These are phyloP conservation scores for Pristionchus entomophagus DNA, from an alignment of 2,888 invertebrate species.

Conservation along the genomic window DNA sequence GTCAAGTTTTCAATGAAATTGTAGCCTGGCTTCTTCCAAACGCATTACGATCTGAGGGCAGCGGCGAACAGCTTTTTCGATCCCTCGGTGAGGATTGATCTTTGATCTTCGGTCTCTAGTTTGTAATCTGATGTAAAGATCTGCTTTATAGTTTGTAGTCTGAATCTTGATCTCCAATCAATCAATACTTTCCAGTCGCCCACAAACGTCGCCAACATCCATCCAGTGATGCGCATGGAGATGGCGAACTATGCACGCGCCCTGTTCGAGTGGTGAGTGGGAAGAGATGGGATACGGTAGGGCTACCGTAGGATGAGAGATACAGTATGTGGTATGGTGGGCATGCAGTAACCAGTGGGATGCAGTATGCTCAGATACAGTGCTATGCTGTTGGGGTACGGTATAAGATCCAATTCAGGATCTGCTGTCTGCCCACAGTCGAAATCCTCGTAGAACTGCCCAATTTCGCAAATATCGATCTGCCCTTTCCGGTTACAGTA, in stretches of 20 bases:
- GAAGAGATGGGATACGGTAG: no score
- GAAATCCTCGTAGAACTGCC: not conserved
- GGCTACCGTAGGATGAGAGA: no score
- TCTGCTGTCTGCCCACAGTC: slow-evolving; percentile 23
- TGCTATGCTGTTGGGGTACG: no score
- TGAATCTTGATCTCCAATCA: not conserved
- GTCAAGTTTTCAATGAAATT: no score
- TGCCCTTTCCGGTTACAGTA: slow-evolving; percentile 35
- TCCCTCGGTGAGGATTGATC: not conserved
- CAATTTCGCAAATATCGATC: not conserved
- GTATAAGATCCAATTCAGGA: not conserved
- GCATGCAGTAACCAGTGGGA: no score
- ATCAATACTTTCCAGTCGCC: slow-evolving; percentile 18
- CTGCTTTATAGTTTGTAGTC: not conserved
- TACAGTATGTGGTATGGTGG: not conserved
- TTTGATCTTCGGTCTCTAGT: not conserved
- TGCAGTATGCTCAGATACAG: no score
- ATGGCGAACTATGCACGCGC: not conserved
- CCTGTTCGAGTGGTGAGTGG: slow-evolving; percentile 43
- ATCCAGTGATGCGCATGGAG: not conserved
- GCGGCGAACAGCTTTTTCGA: not conserved
- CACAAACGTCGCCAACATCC: not conserved
- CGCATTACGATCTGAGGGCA: no score
- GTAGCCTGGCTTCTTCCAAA: no score
- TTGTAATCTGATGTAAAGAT: not conserved